Evolutionary conservation across 2,888 invertebrate genomes (phyloP), one percentile per base, ranked within the genome.

Genomic region (Microplitis manilae): DNA sequence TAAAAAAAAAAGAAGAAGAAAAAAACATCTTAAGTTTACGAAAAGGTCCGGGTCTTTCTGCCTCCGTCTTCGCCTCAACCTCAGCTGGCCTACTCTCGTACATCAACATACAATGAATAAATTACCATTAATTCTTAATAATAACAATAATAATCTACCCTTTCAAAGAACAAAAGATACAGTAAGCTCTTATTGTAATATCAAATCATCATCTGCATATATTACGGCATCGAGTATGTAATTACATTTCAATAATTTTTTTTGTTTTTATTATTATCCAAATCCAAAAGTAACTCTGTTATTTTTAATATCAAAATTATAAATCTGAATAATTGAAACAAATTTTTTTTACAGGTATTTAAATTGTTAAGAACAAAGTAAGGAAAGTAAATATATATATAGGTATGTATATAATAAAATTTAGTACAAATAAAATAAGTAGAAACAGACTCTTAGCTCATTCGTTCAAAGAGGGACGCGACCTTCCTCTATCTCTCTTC

Each of bases 401-500:
- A 30, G 30, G 30, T 30, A 30, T 30, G 30, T 30, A 30, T 30
- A 30, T 30, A 30, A 30, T 30, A 79, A 65, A 65, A 38, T 68
- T 39, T 40, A 39, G 9, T 68, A 38, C 38, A 65, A 30, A 38
- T 30, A 30, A 30, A 68, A 75, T 60, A 61, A 75, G 50, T 15
- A n/a, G 13, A 50, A 4, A 68, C 38, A 73, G 64, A 38, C 68
- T 69, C 77, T 77, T 39, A 62, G 73, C 70, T 39, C 65, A 50
- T 61, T 74, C 61, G 67, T 39, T 70, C 65, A 50, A 71, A 77
- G 77, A 75, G 71, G 77, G 71, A 74, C 77, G 69, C 77, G 80
- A 83, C 82, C 80, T 82, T 80, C 80, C 82, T 79, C 82, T 79
- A 77, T 80, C 82, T 84, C 83, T 74, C 80, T 83, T 80, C 80